Percentiles rank a stretch among this genome's conserved stretches.
Evolutionary conservation across 2,113 vertebrate species (phyloP).

Genomic region (Balaeniceps rex): DNA sequence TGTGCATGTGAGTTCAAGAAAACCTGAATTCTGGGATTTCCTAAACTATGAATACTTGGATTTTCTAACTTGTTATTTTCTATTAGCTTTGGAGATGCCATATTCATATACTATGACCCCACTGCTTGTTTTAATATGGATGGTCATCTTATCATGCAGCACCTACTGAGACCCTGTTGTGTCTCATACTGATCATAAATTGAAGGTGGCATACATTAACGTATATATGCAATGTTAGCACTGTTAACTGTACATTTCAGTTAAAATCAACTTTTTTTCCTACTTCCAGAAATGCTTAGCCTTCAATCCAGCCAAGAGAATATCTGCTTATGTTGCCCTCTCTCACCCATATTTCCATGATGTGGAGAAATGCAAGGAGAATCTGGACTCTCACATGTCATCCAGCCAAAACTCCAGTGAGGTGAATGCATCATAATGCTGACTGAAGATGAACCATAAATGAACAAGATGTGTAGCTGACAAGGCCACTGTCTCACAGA

Average conservation of each 20-base stretch:
- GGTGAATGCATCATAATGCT: conserved; percentile 84
- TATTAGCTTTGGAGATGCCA: not conserved
- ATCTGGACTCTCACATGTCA: conserved; percentile 82
- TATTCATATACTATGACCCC: not conserved
- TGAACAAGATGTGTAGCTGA: conserved; percentile 23
- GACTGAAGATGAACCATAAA: conserved; percentile 35
- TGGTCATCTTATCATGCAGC: not conserved
- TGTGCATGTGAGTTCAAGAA: not conserved
- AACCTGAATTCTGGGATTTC: not conserved
- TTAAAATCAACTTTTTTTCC: conserved; percentile 35
- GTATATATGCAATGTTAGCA: not conserved
- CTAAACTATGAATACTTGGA: not conserved
- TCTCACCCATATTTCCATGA: conserved; percentile 94
- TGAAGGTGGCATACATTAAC: not conserved
- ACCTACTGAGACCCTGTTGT: not conserved
- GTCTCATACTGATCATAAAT: not conserved
- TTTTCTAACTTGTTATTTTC: not conserved
- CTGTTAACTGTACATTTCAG: not conserved
- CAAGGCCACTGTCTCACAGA: conserved; percentile 23
- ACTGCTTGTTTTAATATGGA: not conserved
- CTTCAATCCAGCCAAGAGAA: conserved; percentile 93
- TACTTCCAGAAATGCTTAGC: conserved; percentile 89
- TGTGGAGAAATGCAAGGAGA: conserved; percentile 89
- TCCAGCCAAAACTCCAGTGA: conserved; percentile 86
- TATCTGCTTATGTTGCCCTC: conserved; percentile 92